Evolutionary conservation across 2,113 vertebrate species (phyloP).

Genomic region (Stictonetta naevosa): DNA sequence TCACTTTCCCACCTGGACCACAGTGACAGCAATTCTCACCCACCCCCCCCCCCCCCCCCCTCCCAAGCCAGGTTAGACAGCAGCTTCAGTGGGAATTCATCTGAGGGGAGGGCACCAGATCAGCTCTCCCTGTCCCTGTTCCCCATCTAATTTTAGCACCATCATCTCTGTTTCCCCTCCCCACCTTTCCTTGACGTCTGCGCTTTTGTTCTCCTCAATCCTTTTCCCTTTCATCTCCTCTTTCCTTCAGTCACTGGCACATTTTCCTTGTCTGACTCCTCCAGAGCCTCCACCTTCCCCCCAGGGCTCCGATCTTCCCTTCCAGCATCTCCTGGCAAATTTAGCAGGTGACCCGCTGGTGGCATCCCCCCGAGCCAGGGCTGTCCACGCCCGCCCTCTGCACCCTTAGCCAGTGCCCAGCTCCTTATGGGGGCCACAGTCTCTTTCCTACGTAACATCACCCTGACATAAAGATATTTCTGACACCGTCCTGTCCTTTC

Average conservation of each 20-base stretch:
- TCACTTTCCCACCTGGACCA: neutral
- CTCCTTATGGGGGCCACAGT: neutral
- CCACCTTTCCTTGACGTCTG: slow-evolving; percentile 1
- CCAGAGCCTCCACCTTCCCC: neutral
- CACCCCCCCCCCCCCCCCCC: accelerated
- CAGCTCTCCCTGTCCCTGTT: neutral
- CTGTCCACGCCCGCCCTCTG: neutral
- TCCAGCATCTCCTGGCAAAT: neutral
- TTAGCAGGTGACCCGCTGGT: neutral
- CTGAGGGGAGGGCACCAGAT: neutral
- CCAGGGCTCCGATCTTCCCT: neutral
- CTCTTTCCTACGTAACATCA: neutral
- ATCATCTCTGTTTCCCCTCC: neutral
- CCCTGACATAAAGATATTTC: neutral
- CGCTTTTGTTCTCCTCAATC: slow-evolving; percentile 52
- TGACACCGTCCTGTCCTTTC: neutral
- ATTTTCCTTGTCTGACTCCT: slow-evolving; percentile 15
- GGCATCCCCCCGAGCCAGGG: accelerated
- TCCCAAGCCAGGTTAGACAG: neutral
- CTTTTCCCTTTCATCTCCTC: slow-evolving; percentile 45
- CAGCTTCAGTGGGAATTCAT: neutral
- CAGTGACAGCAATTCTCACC: neutral
- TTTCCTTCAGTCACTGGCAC: neutral
- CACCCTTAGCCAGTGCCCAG: neutral
- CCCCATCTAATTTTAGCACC: slow-evolving; percentile 49